Evolutionary conservation across 2,113 vertebrate species (phyloP), one percentile per base, ranked within the genome.

Genomic region (Anser brachyrhynchus): DNA sequence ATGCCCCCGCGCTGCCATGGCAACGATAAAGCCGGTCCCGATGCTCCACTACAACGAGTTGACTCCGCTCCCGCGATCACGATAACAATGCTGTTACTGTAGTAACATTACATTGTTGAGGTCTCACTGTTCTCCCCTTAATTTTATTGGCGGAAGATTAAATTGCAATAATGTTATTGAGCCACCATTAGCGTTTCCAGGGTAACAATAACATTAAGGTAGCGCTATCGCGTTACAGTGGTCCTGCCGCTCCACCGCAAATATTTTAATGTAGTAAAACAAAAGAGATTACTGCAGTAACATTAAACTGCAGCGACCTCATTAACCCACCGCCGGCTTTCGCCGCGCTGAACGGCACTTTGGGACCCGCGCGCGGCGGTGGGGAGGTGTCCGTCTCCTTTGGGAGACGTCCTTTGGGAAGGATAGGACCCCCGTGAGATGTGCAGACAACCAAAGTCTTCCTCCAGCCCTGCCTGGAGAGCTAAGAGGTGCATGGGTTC

Each of bases 161-260:
- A 95, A 96, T 96, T 95, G 95, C 95, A 95, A 96, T 97, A 96
- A 96, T 84, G 92, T 92, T 95, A 96, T 95, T 91, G 95, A 97
- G 96, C 95, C 8, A 46, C 95, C 91, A 95, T 97, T 97, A 97
- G 93, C 12, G 62, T 96, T 35, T 3, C 91, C 91, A 14, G 19
- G 92, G 96, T 22, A 87, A 97, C 95, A 91, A 75, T 69, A 89
- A 89, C 94, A 92, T 97, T 95, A 97, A 93, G 94, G 96, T 75
- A 87, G 89, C 15, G 29, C 3, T 35, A 93, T 92, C 89, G 1
- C 84, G 26, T 95, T 92, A 93, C 95, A 57, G 91, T 6, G 77
- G 95, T 46, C 95, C 73, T 11, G 52, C 81, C 77, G 62, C 87
- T 95, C 94, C 87, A 43, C 94, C 91, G 43, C 94, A 91, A 95